These are phyloP conservation scores for Euura lappo DNA, from an alignment of 1,140 invertebrate genomes.

Conservation along the genomic window DNA sequence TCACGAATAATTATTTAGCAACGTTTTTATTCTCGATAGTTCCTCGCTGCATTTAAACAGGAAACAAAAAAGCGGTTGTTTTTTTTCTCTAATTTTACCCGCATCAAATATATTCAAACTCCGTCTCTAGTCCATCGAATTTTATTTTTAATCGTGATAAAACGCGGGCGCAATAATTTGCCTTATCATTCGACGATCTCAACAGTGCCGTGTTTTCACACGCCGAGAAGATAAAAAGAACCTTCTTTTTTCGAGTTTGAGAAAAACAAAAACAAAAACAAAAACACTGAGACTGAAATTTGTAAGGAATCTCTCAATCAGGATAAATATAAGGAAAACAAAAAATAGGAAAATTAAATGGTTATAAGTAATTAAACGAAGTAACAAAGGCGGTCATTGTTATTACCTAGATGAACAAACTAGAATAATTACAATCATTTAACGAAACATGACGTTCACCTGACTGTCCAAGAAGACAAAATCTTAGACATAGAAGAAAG, in stretches of 20 bases:
- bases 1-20: not conserved
- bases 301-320: not conserved
- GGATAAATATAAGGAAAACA: not conserved
- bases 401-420: not conserved
- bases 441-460: too few species aligned
- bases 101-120: not conserved
- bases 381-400: not conserved
- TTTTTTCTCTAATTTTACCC: too few species aligned
- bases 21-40: not conserved
- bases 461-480: too few species aligned
- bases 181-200: too few species aligned
- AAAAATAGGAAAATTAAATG: not conserved
- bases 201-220: too few species aligned
- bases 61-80: not conserved
- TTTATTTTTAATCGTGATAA: not conserved
- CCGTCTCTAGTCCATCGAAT: not conserved
- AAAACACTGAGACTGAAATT: not conserved
- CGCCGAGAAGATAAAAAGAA: too few species aligned
- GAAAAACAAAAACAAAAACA: not conserved
- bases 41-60: slow-evolving; percentile 2
- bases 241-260: not conserved
- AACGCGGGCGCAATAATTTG: too few species aligned
- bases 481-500: not conserved
- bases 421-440: not conserved
- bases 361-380: not conserved